phyloP scores from a whole-genome alignment of 1,140 invertebrate species.

The Cydia splendana region DNA sequence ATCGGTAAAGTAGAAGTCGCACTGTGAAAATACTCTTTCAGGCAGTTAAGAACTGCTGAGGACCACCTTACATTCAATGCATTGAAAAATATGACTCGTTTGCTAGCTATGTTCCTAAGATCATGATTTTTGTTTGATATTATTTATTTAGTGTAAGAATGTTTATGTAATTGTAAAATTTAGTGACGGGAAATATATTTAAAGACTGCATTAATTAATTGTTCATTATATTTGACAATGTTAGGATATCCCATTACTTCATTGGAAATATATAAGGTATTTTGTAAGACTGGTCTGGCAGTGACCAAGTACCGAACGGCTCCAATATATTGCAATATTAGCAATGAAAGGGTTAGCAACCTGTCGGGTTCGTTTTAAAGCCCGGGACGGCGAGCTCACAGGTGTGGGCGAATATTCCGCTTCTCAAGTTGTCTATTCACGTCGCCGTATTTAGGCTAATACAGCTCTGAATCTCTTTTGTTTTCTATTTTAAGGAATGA shows the following conservation, averaged over 20 bases:
- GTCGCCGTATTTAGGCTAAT: neutral
- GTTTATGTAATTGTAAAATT: constrained; percentile 55
- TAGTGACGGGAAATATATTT: constrained; percentile 67
- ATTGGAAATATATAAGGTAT: constrained; percentile 31
- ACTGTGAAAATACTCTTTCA: neutral
- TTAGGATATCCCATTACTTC: constrained; percentile 47
- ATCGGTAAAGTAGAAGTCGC: neutral
- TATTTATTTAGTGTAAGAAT: constrained; percentile 62
- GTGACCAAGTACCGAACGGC: neutral
- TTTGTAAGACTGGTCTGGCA: constrained; percentile 1
- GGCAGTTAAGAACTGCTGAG: neutral
- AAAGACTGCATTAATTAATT: constrained; percentile 79
- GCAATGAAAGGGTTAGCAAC: neutral
- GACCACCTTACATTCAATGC: neutral
- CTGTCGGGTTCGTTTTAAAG: neutral
- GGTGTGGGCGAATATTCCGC: neutral
- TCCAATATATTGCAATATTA: neutral
- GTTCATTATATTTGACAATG: constrained; percentile 67
- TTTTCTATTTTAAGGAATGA: constrained; percentile 1
- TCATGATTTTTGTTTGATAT: constrained; percentile 76
- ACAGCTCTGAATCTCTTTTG: neutral
- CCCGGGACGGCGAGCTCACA: neutral
- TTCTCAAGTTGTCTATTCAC: neutral
- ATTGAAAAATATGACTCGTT: constrained; percentile 31
- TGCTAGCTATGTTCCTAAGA: constrained; percentile 68